Conservation (phyloP, 2,888 invertebrate species). For the Hoplodrina blanda region DNA sequence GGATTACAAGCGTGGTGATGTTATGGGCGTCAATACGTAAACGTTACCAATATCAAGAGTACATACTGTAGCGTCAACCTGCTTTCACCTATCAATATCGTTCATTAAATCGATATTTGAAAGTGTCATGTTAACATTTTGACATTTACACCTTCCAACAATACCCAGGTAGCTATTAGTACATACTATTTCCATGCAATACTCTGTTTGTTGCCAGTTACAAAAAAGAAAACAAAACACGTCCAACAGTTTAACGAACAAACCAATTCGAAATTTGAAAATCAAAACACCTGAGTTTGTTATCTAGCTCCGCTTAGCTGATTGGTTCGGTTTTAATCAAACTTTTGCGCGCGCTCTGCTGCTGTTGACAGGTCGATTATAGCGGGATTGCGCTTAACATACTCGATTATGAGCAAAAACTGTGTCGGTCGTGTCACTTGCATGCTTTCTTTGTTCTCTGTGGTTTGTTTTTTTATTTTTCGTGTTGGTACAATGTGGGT, state of each 20-base stretch:
- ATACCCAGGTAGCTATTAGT: background rate
- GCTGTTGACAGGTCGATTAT: constrained; percentile 77
- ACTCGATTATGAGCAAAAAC: constrained; percentile 74
- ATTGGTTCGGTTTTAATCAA: constrained; percentile 76
- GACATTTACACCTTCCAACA: background rate
- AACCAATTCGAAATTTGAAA: constrained; percentile 47
- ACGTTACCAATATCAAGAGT: too few species aligned
- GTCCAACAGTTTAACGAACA: constrained; percentile 33
- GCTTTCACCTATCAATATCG: background rate
- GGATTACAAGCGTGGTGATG: too few species aligned
- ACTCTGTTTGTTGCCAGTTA: background rate
- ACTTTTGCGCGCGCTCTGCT: constrained; percentile 68
- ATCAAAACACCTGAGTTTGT: constrained; percentile 61
- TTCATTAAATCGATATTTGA: background rate
- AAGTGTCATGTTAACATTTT: background rate
- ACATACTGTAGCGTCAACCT: background rate
- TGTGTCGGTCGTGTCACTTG: constrained; percentile 64
- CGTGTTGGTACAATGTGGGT: constrained; percentile 11
- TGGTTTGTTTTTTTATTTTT: constrained; percentile 35
- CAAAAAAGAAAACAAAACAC: constrained; percentile 17
- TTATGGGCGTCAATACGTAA: too few species aligned
- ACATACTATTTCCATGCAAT: background rate
- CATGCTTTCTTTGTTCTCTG: constrained; percentile 53
- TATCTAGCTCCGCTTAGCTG: constrained; percentile 63
- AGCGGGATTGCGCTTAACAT: constrained; percentile 68